Evolutionary conservation across 1,140 invertebrate species (phyloP).

Genomic region (Cotesia typhae): DNA sequence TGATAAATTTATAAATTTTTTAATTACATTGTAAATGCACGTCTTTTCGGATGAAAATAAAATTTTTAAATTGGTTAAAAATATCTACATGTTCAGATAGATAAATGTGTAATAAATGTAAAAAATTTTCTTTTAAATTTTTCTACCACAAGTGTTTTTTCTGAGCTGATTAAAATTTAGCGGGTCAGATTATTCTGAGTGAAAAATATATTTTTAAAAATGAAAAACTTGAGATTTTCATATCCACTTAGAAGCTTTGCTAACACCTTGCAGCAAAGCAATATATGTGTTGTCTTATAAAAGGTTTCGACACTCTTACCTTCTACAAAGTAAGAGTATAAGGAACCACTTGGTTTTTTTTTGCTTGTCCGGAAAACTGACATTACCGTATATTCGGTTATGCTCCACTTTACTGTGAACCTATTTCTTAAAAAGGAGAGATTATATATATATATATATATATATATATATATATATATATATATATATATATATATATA

Average conservation of each 20-base stretch:
- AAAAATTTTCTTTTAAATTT: too few species aligned
- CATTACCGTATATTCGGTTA: slow-evolving; percentile 25
- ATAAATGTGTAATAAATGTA: too few species aligned
- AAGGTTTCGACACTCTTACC: slow-evolving; percentile 43
- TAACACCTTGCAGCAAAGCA: not conserved
- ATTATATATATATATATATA: not conserved
- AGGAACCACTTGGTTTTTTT: slow-evolving; percentile 17
- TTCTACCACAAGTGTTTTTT: too few species aligned
- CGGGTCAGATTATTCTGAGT: too few species aligned
- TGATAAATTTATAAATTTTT: too few species aligned
- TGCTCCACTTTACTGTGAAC: slow-evolving; percentile 5
- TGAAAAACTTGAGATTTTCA: not conserved
- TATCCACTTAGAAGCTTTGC: not conserved
- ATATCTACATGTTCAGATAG: too few species aligned
- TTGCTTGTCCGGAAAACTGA: slow-evolving; percentile 28
- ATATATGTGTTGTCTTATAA: slow-evolving; percentile 31
- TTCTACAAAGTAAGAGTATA: slow-evolving; percentile 27
- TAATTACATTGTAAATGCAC: too few species aligned
- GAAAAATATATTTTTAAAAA: not conserved
- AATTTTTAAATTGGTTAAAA: too few species aligned
- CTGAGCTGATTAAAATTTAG: too few species aligned
- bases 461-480: too few species aligned
- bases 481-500: too few species aligned
- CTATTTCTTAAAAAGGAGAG: slow-evolving; percentile 34
- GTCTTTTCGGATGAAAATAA: too few species aligned